A percentile compares a stretch with the other conserved stretches of the same genome.
These are phyloP conservation scores for Zhengitettix transpicula DNA, from an alignment of 2,888 invertebrate species.

Conservation along the genomic window DNA sequence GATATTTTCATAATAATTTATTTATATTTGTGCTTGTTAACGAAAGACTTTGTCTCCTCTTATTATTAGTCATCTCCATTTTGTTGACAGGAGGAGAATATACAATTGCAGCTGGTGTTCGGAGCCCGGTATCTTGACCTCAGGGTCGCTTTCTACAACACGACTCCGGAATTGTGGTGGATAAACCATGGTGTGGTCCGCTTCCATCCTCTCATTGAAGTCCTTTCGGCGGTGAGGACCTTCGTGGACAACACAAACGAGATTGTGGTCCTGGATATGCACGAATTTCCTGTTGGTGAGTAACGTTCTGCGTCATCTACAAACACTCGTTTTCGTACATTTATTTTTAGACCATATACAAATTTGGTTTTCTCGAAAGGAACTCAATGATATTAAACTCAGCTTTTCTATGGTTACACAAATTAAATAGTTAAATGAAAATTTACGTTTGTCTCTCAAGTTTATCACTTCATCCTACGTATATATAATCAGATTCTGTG, in stretches of 20 bases:
- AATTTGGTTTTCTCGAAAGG: too few relatives aligned
- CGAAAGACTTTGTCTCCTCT: too few relatives aligned
- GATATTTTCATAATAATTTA: background rate
- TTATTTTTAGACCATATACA: too few relatives aligned
- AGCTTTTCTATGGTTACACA: too few relatives aligned
- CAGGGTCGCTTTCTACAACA: constrained; percentile 33
- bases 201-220: constrained; percentile 29
- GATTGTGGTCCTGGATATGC: constrained; percentile 40
- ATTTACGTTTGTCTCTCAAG: too few relatives aligned
- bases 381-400: too few relatives aligned
- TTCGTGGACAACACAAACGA: constrained; percentile 39
- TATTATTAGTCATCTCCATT: too few relatives aligned
- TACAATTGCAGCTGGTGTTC: constrained; percentile 38
- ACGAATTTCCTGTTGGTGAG: constrained; percentile 40
- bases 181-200: constrained; percentile 37
- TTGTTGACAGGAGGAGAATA: constrained; percentile 32
- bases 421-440: too few relatives aligned
- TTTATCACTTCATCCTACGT: too few relatives aligned
- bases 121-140: constrained; percentile 44
- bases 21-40: background rate
- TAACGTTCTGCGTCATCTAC: background rate
- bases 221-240: constrained; percentile 32
- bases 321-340: background rate
- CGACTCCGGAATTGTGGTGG: constrained; percentile 23
- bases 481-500: too few relatives aligned